These are phyloP conservation scores for Charanyca ferruginea DNA, from an alignment of 2,888 invertebrate genomes.

Conservation along the genomic window DNA sequence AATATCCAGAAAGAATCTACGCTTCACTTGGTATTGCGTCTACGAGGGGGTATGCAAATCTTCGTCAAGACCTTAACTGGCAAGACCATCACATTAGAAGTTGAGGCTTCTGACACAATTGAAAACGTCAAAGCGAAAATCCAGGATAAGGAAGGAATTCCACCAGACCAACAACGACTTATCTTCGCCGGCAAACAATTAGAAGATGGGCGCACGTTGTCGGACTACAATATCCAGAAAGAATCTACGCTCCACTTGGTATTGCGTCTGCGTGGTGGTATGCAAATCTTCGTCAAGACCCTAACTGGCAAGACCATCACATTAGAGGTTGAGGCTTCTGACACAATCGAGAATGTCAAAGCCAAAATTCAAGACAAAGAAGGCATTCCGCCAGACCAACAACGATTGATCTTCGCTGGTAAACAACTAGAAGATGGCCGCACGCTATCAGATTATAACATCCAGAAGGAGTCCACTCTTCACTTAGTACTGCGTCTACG, in stretches of 20 bases:
- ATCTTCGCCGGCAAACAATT: slow-evolving; percentile 71
- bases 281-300: slow-evolving; percentile 70
- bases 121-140: slow-evolving; percentile 71
- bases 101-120: slow-evolving; percentile 68
- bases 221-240: slow-evolving; percentile 70
- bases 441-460: slow-evolving; percentile 68
- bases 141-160: slow-evolving; percentile 70
- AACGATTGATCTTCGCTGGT: slow-evolving; percentile 68
- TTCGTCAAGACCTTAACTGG: slow-evolving; percentile 70
- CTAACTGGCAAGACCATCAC: slow-evolving; percentile 70
- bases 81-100: slow-evolving; percentile 69
- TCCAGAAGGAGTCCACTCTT: slow-evolving; percentile 69
- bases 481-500: slow-evolving; percentile 68
- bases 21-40: slow-evolving; percentile 63
- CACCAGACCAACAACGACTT: slow-evolving; percentile 68
- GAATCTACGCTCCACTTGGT: slow-evolving; percentile 68
- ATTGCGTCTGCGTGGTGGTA: slow-evolving; percentile 67
- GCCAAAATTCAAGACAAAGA: slow-evolving; percentile 71
- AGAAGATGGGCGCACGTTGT: slow-evolving; percentile 68
- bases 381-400: slow-evolving; percentile 71
- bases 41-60: slow-evolving; percentile 71
- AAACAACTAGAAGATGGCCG: slow-evolving; percentile 70
- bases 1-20: slow-evolving; percentile 67
- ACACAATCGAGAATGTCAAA: slow-evolving; percentile 70
- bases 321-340: slow-evolving; percentile 65